Base-by-base conservation (phyloP, 2,888 invertebrate species). In the Auanema freiburgensis region DNA sequence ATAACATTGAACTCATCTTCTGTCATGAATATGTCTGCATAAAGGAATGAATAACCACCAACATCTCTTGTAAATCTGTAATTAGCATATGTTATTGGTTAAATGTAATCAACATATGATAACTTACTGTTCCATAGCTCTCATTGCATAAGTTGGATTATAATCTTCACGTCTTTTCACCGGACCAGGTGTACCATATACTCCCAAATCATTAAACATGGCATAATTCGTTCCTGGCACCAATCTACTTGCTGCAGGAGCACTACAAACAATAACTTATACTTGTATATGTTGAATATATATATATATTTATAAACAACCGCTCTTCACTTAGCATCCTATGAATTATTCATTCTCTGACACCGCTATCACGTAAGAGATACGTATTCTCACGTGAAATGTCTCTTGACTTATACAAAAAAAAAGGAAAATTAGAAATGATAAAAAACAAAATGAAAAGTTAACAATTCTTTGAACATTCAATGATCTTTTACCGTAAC, bases 11-110 rank as follows among this genome's bases (percentile, higher is more conserved):
- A 89, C 78, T 90, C 90, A 25, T 87, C 81, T 14, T 85, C 84
- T 0, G 86, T 88, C 90, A 90, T 90, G 75, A 89, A 90, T 46
- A 89, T 89, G 78, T 90, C 90, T 0, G 90, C 90, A 70, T 90
- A 90, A 21, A 90, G 82, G 80, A 90, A 90, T 1, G 81, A 77
- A 2, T 89, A 88, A 0, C 90, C 90, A 0, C 89, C 89, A 1
- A 89, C 88, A 41, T 89, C 88, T 52, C 89, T 85, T 0, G 89
- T 89, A 76, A 90, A 90, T 67, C 85, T 85, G 62, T 6, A 71
- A n/a, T n/a, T n/a, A n/a, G n/a, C n/a, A n/a, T n/a, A n/a, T 54
- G 25, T 43, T 12, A 33, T 16, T 12, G 50, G 23, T 65, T 14
- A 10, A 40, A 43, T 11, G 33, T 54, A 25, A 1, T 42, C 42